Conservation (phyloP, 2,797 vertebrate species). For the Lithobates pipiens region DNA sequence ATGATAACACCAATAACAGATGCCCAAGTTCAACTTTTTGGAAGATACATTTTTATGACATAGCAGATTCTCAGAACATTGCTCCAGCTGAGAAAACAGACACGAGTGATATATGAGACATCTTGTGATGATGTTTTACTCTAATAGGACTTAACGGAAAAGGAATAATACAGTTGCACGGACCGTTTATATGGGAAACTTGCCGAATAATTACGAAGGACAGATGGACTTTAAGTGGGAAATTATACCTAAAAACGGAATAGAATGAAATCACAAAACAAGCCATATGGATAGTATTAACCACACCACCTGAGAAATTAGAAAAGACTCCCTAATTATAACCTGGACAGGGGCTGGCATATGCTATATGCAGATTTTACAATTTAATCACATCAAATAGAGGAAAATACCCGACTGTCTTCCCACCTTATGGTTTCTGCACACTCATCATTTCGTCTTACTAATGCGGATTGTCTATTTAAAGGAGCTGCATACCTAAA, state of each 20-base stretch:
- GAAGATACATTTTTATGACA: background rate
- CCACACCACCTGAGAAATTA: conserved; percentile 32
- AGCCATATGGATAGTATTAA: conserved; percentile 38
- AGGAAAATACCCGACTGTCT: background rate
- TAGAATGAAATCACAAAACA: conserved; percentile 43
- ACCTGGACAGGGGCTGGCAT: conserved; percentile 23
- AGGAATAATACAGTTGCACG: background rate
- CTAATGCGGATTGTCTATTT: too few species aligned
- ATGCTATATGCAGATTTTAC: conserved; percentile 3
- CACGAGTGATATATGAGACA: background rate
- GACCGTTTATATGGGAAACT: background rate
- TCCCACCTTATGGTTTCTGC: background rate
- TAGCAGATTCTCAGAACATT: background rate
- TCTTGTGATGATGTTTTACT: background rate
- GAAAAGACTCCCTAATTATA: conserved; percentile 39
- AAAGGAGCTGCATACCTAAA: too few species aligned
- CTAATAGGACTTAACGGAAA: conserved; percentile 6
- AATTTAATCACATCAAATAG: background rate
- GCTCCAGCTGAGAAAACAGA: conserved; percentile 1
- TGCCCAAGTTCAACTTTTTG: background rate
- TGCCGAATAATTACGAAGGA: conserved; percentile 32
- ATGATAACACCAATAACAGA: background rate
- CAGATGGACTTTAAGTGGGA: conserved; percentile 49
- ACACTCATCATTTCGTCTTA: too few species aligned
- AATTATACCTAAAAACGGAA: conserved; percentile 43